Evolutionary conservation across 2,113 vertebrate genomes (phyloP).

Genomic region (Pedetes capensis): DNA sequence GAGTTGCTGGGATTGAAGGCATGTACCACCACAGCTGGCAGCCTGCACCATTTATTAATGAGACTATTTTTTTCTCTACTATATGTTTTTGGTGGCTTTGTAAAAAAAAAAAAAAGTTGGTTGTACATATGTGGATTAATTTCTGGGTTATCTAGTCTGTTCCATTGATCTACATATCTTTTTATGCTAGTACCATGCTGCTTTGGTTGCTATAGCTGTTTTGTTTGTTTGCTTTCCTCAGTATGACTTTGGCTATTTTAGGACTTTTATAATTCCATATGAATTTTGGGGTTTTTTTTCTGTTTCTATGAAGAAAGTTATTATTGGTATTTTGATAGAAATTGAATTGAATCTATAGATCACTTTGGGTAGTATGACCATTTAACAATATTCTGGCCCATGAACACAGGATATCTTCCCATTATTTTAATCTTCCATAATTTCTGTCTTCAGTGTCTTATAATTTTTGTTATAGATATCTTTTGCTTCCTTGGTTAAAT

Average conservation of each 20-base stretch:
- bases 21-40: too few relatives aligned
- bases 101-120: not conserved
- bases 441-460: not conserved
- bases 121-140: not conserved
- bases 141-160: not conserved
- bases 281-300: not conserved
- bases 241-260: not conserved
- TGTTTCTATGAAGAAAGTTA: not conserved
- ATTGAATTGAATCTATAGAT: not conserved
- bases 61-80: not conserved
- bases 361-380: not conserved
- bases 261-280: not conserved
- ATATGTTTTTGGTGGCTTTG: too few relatives aligned
- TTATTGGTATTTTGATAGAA: not conserved
- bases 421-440: not conserved
- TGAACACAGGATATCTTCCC: not conserved
- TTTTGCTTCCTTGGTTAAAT: not conserved
- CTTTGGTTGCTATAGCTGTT: not conserved
- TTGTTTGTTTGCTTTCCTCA: not conserved
- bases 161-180: not conserved
- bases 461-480: not conserved
- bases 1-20: too few relatives aligned
- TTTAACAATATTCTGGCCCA: not conserved
- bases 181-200: not conserved
- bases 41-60: not conserved